Evolutionary conservation across 2,113 vertebrate species (phyloP).

Genomic region (Amazona guildingii): DNA sequence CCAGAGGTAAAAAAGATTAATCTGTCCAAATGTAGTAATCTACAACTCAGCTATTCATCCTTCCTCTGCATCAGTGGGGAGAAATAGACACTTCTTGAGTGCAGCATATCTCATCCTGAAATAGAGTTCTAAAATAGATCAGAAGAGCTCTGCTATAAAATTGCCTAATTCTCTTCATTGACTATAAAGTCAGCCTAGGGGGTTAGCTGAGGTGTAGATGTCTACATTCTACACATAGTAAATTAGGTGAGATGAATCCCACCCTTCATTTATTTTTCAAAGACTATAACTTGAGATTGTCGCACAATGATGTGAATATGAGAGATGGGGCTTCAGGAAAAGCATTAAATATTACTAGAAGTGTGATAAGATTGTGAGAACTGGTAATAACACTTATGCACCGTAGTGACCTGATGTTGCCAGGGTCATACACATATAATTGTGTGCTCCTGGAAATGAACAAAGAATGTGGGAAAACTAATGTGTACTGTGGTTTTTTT

Average conservation of each 20-base stretch:
- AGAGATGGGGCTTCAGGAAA: neutral
- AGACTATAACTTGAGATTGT: neutral
- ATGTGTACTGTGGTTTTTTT: neutral
- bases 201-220: constrained; percentile 2
- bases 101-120: neutral
- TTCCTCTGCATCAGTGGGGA: neutral
- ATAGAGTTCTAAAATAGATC: constrained; percentile 29
- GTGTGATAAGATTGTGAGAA: neutral
- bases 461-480: neutral
- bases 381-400: neutral
- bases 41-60: neutral
- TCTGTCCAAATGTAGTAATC: neutral
- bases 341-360: neutral
- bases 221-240: constrained; percentile 20
- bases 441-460: neutral
- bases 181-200: constrained; percentile 25
- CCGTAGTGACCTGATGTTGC: neutral
- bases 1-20: neutral
- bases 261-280: constrained; percentile 50
- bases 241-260: constrained; percentile 38
- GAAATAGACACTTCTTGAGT: neutral
- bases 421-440: neutral
- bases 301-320: neutral
- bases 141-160: constrained; percentile 12
- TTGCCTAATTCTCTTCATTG: constrained; percentile 12